phyloP scores from a whole-genome alignment of 1,140 invertebrate genomes.

The Armadillidium nasatum region DNA sequence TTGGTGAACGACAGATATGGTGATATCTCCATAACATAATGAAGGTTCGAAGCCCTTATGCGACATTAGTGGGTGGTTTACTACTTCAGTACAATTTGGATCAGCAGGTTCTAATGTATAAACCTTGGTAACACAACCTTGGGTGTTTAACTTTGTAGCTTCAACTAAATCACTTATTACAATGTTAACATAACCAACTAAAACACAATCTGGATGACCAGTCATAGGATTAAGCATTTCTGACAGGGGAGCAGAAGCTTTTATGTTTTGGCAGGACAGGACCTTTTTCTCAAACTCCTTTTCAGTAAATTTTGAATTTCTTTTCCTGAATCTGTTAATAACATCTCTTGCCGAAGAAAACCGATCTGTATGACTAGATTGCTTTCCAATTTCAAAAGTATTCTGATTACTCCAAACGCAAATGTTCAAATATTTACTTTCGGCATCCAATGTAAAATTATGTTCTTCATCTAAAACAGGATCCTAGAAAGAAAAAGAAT shows the following conservation, averaged over 20 bases:
- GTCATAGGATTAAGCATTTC: not conserved
- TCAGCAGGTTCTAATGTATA: constrained; percentile 51
- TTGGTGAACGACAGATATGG: constrained; percentile 67
- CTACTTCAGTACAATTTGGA: constrained; percentile 47
- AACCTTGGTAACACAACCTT: constrained; percentile 63
- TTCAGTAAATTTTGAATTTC: constrained; percentile 46
- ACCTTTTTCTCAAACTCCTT: constrained; percentile 46
- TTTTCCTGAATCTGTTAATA: constrained; percentile 34
- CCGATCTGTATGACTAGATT: constrained; percentile 22
- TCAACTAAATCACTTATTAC: constrained; percentile 67
- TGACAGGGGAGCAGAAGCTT: not conserved
- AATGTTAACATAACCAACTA: constrained; percentile 74
- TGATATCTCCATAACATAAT: constrained; percentile 82
- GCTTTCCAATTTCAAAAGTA: constrained; percentile 37
- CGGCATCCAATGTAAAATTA: constrained; percentile 63
- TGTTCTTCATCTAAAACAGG: constrained; percentile 71
- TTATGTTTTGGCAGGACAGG: not conserved
- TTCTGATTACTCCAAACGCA: constrained; percentile 64
- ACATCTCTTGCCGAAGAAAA: constrained; percentile 34
- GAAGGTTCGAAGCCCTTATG: constrained; percentile 83
- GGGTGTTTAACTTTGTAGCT: constrained; percentile 72
- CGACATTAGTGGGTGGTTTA: constrained; percentile 55
- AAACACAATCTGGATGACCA: constrained; percentile 53
- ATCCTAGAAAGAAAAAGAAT: constrained; percentile 51
- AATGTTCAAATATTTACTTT: constrained; percentile 73